phyloP scores from a whole-genome alignment of 2,113 vertebrate genomes.

The Abramis brama region DNA sequence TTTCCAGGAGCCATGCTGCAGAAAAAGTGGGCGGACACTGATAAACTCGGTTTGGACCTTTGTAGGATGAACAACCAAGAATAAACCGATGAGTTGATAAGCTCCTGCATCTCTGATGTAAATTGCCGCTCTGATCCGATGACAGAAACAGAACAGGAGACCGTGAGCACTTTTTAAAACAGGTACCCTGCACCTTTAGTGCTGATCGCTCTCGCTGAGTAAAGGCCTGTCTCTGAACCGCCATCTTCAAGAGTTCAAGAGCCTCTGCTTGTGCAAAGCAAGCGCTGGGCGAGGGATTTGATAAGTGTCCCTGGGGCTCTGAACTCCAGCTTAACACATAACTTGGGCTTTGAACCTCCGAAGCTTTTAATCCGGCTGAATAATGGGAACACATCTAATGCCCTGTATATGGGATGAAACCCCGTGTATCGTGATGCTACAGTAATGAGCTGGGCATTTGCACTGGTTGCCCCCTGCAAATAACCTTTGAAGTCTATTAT shows the following conservation, averaged over 20 bases:
- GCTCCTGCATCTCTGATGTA: conserved; percentile 10
- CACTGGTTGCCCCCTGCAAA: not conserved
- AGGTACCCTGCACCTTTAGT: conserved; percentile 58
- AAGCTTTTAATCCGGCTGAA: conserved; percentile 68
- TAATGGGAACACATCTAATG: conserved; percentile 69
- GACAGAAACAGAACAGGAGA: conserved; percentile 17
- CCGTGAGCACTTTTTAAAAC: not conserved
- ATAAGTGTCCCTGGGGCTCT: conserved; percentile 55
- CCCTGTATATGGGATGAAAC: conserved; percentile 27
- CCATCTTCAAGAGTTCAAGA: conserved; percentile 46
- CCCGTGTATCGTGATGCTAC: conserved; percentile 5
- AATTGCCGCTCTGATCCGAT: conserved; percentile 17
- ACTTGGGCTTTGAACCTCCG: conserved; percentile 43
- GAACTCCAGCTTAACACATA: conserved; percentile 68
- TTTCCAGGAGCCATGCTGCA: not conserved
- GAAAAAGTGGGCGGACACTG: not conserved
- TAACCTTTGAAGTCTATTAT: conserved; percentile 12
- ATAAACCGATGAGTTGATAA: not conserved
- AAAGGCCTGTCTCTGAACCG: conserved; percentile 47
- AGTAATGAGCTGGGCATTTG: conserved; percentile 29
- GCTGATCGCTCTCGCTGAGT: conserved; percentile 44
- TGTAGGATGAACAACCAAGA: not conserved
- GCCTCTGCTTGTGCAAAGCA: conserved; percentile 56
- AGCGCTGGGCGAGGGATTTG: conserved; percentile 67
- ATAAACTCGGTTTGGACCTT: not conserved